These are phyloP conservation scores for Busseola fusca DNA, from an alignment of 2,888 invertebrate genomes.

Conservation along the genomic window DNA sequence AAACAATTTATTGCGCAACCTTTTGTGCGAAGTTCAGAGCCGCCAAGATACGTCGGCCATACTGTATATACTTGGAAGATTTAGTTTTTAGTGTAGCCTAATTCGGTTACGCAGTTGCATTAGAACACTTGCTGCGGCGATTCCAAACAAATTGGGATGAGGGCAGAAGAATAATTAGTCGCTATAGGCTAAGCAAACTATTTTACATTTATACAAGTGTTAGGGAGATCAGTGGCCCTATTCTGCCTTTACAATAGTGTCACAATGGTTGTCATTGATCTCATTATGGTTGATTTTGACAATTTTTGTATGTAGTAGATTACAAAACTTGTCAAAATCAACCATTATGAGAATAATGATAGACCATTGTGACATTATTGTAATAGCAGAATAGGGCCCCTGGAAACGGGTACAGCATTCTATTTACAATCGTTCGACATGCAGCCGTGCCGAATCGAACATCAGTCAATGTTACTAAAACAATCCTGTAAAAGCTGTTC, in stretches of 20 bases:
- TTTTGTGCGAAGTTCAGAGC: too few relatives aligned
- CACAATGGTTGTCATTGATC: too few relatives aligned
- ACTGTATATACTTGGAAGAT: neutral
- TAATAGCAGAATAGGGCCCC: too few relatives aligned
- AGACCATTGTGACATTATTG: too few relatives aligned
- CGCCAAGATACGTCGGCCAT: too few relatives aligned
- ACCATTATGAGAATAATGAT: too few relatives aligned
- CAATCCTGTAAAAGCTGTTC: neutral
- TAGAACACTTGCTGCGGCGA: neutral
- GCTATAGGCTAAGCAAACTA: constrained; percentile 11
- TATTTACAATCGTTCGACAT: neutral
- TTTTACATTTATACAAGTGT: neutral
- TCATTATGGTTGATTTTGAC: too few relatives aligned
- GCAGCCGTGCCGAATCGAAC: neutral
- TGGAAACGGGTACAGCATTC: neutral
- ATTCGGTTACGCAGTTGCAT: neutral
- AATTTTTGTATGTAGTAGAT: too few relatives aligned
- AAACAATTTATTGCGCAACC: too few relatives aligned
- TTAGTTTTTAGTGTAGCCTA: neutral
- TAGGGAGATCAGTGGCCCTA: too few relatives aligned
- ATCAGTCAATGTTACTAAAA: neutral
- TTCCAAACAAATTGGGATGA: neutral
- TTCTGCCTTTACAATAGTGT: too few relatives aligned
- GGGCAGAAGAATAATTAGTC: neutral
- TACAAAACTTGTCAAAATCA: too few relatives aligned